Conservation (phyloP, 1,140 invertebrate species). For the Acyrthosiphon pisum region DNA sequence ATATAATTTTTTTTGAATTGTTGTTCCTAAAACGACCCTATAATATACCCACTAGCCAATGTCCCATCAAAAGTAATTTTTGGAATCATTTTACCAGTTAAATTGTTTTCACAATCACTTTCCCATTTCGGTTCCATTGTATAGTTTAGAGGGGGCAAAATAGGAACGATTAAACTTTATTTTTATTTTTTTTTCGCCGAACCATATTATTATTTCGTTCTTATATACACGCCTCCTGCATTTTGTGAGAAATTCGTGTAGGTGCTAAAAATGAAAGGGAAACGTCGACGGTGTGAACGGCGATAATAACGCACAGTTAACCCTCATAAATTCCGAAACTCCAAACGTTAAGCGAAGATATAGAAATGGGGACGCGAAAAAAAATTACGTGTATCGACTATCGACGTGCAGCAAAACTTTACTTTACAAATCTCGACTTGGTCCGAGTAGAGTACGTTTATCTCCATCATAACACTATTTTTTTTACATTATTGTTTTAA, state of each 20-base stretch:
- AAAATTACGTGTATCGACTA: background rate
- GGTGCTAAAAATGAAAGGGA: slow-evolving; percentile 13
- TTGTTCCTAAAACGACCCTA: background rate
- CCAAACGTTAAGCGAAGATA: background rate
- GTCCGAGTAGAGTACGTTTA: background rate
- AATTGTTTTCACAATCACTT: slow-evolving; percentile 22
- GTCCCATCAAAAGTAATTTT: background rate
- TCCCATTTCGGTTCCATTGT: slow-evolving; percentile 3
- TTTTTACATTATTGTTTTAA: background rate
- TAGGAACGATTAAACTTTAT: slow-evolving; percentile 24
- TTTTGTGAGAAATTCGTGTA: background rate
- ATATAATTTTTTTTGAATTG: background rate
- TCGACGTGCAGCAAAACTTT: background rate
- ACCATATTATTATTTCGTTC: background rate
- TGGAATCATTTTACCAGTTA: background rate
- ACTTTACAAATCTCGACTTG: background rate
- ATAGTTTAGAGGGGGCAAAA: background rate
- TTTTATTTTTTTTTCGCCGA: background rate
- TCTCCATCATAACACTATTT: background rate
- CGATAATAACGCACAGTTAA: slow-evolving; percentile 30
- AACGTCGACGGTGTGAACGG: background rate
- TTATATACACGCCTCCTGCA: background rate
- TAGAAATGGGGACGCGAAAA: background rate
- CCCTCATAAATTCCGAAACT: slow-evolving; percentile 5
- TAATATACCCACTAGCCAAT: background rate